These are phyloP conservation scores for Cosmorhoe ocellata DNA, from an alignment of 2,888 invertebrate genomes.

Conservation along the genomic window DNA sequence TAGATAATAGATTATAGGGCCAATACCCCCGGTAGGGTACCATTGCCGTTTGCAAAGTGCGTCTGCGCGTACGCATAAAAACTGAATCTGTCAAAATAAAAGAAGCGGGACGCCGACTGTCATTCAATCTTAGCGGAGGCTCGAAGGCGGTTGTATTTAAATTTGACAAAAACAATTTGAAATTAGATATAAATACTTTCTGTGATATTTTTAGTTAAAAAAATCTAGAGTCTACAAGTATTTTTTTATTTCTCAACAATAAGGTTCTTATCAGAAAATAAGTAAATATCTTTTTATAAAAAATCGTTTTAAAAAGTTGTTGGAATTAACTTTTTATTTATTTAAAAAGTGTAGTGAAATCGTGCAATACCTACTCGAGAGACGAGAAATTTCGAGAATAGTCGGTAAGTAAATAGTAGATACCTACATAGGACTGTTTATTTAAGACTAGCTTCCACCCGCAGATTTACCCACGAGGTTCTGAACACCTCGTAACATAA, in stretches of 20 bases:
- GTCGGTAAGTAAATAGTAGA: conserved; percentile 18
- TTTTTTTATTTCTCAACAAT: not conserved
- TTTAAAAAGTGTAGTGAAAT: conserved; percentile 19
- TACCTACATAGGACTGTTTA: too few relatives aligned
- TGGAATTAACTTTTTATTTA: not conserved
- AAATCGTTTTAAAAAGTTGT: too few relatives aligned
- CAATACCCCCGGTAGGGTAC: conserved; percentile 18
- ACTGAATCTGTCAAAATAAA: conserved; percentile 47
- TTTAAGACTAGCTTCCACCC: too few relatives aligned
- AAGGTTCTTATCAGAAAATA: too few relatives aligned
- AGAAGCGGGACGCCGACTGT: conserved; percentile 45
- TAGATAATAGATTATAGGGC: conserved; percentile 15
- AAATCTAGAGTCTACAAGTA: too few relatives aligned
- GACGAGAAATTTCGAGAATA: conserved; percentile 27
- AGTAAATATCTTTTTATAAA: too few relatives aligned
- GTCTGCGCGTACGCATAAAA: conserved; percentile 26
- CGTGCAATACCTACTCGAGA: conserved; percentile 21
- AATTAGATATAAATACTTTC: not conserved
- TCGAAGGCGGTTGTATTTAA: conserved; percentile 21
- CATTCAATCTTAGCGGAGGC: conserved; percentile 40
- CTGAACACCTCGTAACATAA: too few relatives aligned
- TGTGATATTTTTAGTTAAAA: not conserved
- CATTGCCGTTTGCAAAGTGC: conserved; percentile 2
- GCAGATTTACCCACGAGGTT: too few relatives aligned
- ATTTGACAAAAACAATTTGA: too few relatives aligned